Conservation (phyloP, 2,113 vertebrate species). For the Carassius carassius region DNA sequence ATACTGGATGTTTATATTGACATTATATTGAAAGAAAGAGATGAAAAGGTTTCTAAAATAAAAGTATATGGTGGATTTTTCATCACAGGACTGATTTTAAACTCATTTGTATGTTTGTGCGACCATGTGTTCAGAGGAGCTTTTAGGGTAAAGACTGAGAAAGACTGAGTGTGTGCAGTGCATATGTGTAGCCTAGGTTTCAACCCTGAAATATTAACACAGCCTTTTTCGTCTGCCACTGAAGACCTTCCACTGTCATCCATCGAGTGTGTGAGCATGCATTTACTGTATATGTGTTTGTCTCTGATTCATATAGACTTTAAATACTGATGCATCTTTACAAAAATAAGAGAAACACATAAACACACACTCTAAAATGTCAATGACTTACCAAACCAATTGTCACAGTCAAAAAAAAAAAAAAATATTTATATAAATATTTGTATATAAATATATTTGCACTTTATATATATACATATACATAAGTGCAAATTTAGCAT, state of each 20-base stretch:
- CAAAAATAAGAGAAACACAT: not conserved
- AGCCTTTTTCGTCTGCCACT: not conserved
- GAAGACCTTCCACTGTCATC: not conserved
- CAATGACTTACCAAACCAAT: too few species aligned
- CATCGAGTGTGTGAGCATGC: not conserved
- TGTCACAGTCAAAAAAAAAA: too few species aligned
- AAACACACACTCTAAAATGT: too few species aligned
- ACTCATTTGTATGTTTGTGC: not conserved
- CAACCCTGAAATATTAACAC: constrained; percentile 32
- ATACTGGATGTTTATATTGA: not conserved
- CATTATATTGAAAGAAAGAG: not conserved
- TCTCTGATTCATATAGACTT: constrained; percentile 3
- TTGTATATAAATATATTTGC: too few species aligned
- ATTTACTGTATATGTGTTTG: constrained; percentile 8
- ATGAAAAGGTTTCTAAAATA: not conserved
- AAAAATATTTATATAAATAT: too few species aligned
- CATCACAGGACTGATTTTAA: not conserved
- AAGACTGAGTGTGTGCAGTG: not conserved
- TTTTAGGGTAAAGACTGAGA: not conserved
- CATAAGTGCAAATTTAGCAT: not conserved
- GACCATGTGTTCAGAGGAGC: not conserved
- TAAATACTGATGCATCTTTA: not conserved
- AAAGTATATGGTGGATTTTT: too few species aligned
- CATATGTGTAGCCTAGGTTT: constrained; percentile 8
- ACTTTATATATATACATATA: too few species aligned